Evolutionary conservation across 2,113 vertebrate genomes (phyloP), one percentile per base, ranked within the genome.

Genomic region (Daphoenositta chrysoptera): DNA sequence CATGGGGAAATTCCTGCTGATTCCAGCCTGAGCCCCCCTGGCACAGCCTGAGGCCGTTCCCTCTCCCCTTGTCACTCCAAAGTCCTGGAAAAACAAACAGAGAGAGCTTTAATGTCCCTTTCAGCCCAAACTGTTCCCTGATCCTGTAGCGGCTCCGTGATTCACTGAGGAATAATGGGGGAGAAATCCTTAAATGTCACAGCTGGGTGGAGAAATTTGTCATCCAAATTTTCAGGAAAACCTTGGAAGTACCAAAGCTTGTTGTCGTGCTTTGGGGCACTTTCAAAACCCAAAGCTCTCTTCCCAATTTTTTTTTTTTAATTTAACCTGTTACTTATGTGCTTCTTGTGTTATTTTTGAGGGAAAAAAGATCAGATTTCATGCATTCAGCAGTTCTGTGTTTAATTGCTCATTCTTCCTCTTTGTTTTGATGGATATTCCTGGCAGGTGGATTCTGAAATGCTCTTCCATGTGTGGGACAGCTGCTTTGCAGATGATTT

Each of bases 51-150:
- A 39, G 56, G 40, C 50, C 1, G 3, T 35, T 58, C 17, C 71
- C 53, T 44, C 53, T 42, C 4, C 6, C 26, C 13, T 44, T 9
- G 12, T 20, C 0, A 0, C 35, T 40, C 3, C 10, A 17, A 65
- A n/a, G 13, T 47, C 81, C 82, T 10, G 0, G 4, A 7, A 48
- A 50, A n/a, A 26, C 30, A 19, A 28, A 8, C 40, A 0, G 30
- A 6, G 44, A 14, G 44, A 50, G 35, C 13, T 76, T 42, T 16
- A 7, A 6, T 2, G 2, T 35, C 70, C 35, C 35, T 35, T 9
- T 6, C 37, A 50, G 3, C 7, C 61, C 61, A 5, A 15, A 5
- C 17, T 63, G 1, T 60, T 27, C 83, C 45, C 27, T 27, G 45
- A 8, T 27, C 31, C 24, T 15, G 1, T 23, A 23, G 37, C 1